Evolutionary conservation across 1,140 invertebrate species (phyloP), one percentile per base, ranked within the genome.

Genomic region (Diorhabda elongata): DNA sequence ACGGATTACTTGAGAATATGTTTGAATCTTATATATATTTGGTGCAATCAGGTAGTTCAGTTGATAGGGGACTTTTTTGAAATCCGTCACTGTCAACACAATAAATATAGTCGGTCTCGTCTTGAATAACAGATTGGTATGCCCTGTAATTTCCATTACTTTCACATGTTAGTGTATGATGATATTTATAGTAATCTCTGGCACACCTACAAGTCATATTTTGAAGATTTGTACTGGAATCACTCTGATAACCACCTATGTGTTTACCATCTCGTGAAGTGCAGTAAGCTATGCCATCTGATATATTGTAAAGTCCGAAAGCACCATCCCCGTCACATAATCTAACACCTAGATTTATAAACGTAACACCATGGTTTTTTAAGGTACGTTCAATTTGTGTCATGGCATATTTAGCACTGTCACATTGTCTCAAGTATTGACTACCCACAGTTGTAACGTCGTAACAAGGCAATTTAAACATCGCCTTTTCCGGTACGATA

Each of bases 311-410:
- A n/a, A 80, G 73, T 58, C 85, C 86, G 77, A 84, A 87, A 68
- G 81, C 85, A 56, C 87, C 87, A 76, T 88, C 87, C 69, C 83
- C 86, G 73, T 86, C 85, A 72, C 87, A 88, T 66, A 81, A 76
- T 5, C 83, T 75, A 3, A 74, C 77, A 5, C 81, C 80, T 61
- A 83, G 80, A 44, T 80, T 81, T 43, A 82, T 76, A 69, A 81
- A 80, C 6, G 69, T 78, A 3, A 83, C 84, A 7, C 86, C 86
- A 73, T 87, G 86, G 41, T 79, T 76, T 3, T 78, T 76, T 64
- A 86, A 80, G 70, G 85, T 82, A 9, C 81, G 78, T 44, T 77
- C 76, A 58, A 87, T 81, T 60, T 77, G 77, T 5, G 73, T 74
- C 64, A 84, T 78, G 2, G 84, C 85, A 62, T 83, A 79, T 42